Base-by-base conservation (phyloP, 1,140 invertebrate genomes). In the Hirudo medicinalis region DNA sequence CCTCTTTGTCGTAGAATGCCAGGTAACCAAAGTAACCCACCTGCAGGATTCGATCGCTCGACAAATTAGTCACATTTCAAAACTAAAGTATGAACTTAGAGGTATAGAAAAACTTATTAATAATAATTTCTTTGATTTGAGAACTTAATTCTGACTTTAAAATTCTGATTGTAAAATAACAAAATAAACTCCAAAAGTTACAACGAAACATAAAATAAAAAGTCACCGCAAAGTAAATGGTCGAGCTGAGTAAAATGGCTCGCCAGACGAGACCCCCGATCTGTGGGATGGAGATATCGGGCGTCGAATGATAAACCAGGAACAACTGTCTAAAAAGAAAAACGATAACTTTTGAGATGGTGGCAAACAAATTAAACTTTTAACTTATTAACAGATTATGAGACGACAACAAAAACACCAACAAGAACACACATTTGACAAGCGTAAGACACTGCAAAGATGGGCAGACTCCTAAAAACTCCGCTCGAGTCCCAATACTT, bases 11-110 rank as follows among this genome's bases (percentile, higher is more conserved):
- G 74, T 87, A 88, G 84, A 93, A 96, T 22, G 92, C 92, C 74
- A 97, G 87, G 81, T 97, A 98, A 11, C 94, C 94, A 83, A 96
- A 95, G 77, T 94, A 87, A 60, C 94, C 95, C 72, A 96, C 89
- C 83, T 84, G 76, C 36, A 27, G 5, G 55, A 67, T 22, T 54
- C 13, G 15, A 49, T 49, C 4, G 15, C 43, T 49, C 54, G 25
- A 57, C 25, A 25, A 25, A 20, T n/a, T 2, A 57, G 54, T n/a
- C n/a, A n/a, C 9, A 9, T 57, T 20, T 20, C 2, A 25, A 57
- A n/a, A n/a, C 2, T 4, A 57, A 57, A 25, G 2, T 57, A 57
- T n/a, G n/a, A 57, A 57, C 9, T 57, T 4, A 57, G 20, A 9
- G 9, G 2, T 20, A 4, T 57, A 3, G 5, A 5, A 57, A 57